These are phyloP conservation scores for Chaetoderma sp. DNA, from an alignment of 2,888 invertebrate species.

Conservation along the genomic window DNA sequence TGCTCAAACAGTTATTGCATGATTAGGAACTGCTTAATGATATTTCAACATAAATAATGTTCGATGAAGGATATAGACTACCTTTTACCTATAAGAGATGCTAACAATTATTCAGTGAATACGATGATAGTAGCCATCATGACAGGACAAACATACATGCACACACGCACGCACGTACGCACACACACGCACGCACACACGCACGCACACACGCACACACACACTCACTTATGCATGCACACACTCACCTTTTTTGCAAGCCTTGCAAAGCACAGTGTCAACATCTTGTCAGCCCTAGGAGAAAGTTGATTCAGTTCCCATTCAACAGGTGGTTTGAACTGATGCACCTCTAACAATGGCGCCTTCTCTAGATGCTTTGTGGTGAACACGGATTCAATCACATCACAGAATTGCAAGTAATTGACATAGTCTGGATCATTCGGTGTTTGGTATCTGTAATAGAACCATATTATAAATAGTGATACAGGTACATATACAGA, in stretches of 20 bases:
- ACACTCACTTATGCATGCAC: no score
- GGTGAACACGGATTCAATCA: slow-evolving; percentile 67
- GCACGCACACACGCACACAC: no score
- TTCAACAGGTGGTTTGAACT: slow-evolving; percentile 62
- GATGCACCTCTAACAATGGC: slow-evolving; percentile 60
- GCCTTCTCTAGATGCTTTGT: slow-evolving; percentile 66
- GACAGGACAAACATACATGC: no score
- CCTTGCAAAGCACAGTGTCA: slow-evolving; percentile 55
- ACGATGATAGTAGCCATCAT: no score
- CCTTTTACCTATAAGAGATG: no score
- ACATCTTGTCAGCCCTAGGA: slow-evolving; percentile 47
- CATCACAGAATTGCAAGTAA: slow-evolving; percentile 65
- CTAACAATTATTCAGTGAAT: no score
- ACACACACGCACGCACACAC: no score
- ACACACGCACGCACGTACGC: no score
- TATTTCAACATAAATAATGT: no score
- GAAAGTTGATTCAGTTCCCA: slow-evolving; percentile 57
- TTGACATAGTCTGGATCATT: slow-evolving; percentile 58
- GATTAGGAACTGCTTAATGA: no score
- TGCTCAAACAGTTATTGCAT: no score
- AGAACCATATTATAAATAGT: background rate
- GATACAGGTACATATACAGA: background rate
- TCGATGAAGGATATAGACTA: no score
- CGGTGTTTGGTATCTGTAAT: slow-evolving; percentile 51
- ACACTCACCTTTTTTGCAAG: slow-evolving; percentile 63